Percentiles rank a stretch among this genome's conserved stretches.
Conservation (phyloP, 2,888 invertebrate genomes). For the Isoperla grammatica region DNA sequence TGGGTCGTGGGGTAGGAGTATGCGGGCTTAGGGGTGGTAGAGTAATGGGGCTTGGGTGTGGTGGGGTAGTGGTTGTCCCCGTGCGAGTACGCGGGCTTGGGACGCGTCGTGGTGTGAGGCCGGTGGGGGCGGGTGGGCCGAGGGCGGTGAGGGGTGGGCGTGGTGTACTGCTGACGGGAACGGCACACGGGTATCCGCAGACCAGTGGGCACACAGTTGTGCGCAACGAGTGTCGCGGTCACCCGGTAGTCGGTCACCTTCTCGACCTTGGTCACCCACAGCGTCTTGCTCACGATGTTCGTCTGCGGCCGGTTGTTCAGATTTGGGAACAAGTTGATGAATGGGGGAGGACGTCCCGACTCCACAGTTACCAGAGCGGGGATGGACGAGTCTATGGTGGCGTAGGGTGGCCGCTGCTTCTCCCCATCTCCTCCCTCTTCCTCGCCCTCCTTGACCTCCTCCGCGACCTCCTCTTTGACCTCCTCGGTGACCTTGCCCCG, state of each 20-base stretch:
- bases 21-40: not conserved
- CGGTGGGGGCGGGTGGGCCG: not conserved
- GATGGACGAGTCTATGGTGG: too few species aligned
- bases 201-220: constrained; percentile 39
- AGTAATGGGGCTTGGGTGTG: not conserved
- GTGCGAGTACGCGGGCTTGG: not conserved
- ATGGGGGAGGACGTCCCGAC: not conserved
- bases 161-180: constrained; percentile 18
- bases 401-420: too few species aligned
- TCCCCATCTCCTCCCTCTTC: too few species aligned
- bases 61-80: not conserved
- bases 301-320: not conserved
- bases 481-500: not conserved
- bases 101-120: not conserved
- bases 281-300: constrained; percentile 31
- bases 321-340: not conserved
- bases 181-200: constrained; percentile 39
- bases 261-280: constrained; percentile 35
- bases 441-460: not conserved
- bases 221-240: constrained; percentile 39
- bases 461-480: not conserved
- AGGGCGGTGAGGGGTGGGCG: not conserved
- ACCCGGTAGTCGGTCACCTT: constrained; percentile 37
- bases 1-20: not conserved
- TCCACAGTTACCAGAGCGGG: not conserved